Evolutionary conservation across 2,888 invertebrate species (phyloP).

Genomic region (Dynastes tityus): DNA sequence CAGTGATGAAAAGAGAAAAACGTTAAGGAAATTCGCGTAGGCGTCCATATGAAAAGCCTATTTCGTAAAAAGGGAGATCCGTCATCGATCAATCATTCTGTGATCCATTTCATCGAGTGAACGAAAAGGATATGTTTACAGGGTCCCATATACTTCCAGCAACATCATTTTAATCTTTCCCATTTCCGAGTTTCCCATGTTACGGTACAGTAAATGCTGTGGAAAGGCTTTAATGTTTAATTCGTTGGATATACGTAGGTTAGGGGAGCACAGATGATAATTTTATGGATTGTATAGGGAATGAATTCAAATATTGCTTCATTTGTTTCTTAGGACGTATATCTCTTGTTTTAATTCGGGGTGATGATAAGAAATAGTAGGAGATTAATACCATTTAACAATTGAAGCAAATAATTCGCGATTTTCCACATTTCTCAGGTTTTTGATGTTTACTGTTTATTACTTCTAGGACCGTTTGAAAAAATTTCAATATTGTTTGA

Average conservation of each 20-base stretch:
- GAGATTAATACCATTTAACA: no score
- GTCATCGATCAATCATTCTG: constrained; percentile 41
- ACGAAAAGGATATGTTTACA: constrained; percentile 26
- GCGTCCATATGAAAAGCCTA: constrained; percentile 18
- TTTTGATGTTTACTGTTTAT: no score
- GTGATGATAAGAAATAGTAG: no score
- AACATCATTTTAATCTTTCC: background rate
- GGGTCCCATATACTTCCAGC: background rate
- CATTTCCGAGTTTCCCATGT: background rate
- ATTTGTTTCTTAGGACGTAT: no score
- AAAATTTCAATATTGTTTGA: no score
- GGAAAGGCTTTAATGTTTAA: background rate
- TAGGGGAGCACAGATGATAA: no score
- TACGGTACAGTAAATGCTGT: background rate
- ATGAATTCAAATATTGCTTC: no score
- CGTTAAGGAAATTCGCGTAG: background rate
- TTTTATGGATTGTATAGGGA: no score
- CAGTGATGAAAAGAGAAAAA: background rate
- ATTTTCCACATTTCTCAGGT: no score
- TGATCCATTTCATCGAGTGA: constrained; percentile 38
- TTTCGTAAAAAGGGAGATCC: background rate
- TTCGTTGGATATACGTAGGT: background rate
- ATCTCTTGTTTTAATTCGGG: no score
- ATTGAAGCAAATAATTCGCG: no score
- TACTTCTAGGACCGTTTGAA: no score